Base-by-base conservation (phyloP, 2,888 invertebrate genomes). In the Miltochrista miniata region DNA sequence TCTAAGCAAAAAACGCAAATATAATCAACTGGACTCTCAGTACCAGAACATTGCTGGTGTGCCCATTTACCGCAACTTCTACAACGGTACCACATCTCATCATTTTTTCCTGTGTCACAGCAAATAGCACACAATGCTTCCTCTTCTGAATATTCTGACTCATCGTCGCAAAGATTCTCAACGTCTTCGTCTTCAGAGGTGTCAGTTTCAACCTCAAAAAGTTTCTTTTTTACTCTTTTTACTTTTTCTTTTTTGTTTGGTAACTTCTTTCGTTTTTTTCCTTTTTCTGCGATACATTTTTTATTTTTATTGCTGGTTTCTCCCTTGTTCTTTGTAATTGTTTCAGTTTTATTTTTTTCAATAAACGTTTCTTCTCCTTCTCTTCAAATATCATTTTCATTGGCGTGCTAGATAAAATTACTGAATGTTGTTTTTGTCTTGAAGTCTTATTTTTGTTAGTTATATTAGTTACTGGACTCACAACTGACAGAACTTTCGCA, bases 11-110 rank as follows among this genome's bases (percentile, higher is more conserved):
- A 41, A 24, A 41, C 41, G 30, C 41, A 41, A 30, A 41, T 41
- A 41, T 13, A 41, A 38, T 38, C 38, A 14, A 38, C 15, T 9
- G 18, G 38, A 18, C 38, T 38, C 15, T 38, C 38, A 38, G 18
- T 15, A 38, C 38, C 64, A 62, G 62, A 62, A 54, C 57, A 61
- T 48, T 61, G 51, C 59, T 61, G 47, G 40, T 65, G 59, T n/a
- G 59, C 59, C 59, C 61, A 64, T 11, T 67, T 61, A 40, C 61
- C 57, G 43, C 58, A 61, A 55, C 60, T 42, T 61, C 61, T 58
- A 41, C 56, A 59, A 46, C 61, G 58, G 51, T 64, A 64, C 62
- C 65, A 65, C 61, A 60, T 60, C 38, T 64, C 62, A 10, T 43
- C 40, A 62, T 45, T 48, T 59, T 60, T 62, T 51, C 60, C 62